Percentiles rank a stretch among this genome's conserved stretches.
Conservation (phyloP, 2,888 invertebrate species). For the Brachynemurus nebulosus region DNA sequence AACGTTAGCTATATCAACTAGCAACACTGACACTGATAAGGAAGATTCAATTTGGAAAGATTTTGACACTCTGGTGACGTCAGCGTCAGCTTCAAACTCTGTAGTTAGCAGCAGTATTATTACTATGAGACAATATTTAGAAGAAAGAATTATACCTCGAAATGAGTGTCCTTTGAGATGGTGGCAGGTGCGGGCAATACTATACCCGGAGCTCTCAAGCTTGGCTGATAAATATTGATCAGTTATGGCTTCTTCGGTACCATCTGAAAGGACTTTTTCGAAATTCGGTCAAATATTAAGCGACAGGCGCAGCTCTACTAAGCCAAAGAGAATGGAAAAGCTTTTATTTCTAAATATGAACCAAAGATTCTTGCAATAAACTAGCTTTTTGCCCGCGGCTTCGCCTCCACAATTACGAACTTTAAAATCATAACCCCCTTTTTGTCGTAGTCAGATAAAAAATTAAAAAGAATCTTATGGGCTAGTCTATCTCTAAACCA, state of each 20-base stretch:
- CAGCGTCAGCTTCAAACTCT: slow-evolving; percentile 9
- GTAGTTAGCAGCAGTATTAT: slow-evolving; percentile 7
- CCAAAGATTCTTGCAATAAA: slow-evolving; percentile 17
- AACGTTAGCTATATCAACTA: slow-evolving; percentile 15
- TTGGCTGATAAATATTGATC: slow-evolving; percentile 11
- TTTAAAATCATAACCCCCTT: too few relatives aligned
- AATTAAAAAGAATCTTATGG: too few relatives aligned
- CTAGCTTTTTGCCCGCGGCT: slow-evolving; percentile 4
- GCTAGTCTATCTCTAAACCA: too few relatives aligned
- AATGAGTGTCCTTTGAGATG: slow-evolving; percentile 10
- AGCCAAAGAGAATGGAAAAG: slow-evolving; percentile 19
- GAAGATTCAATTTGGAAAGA: slow-evolving; percentile 16
- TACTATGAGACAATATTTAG: slow-evolving; percentile 8
- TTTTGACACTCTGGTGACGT: slow-evolving; percentile 10
- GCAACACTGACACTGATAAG: slow-evolving; percentile 13
- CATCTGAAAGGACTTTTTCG: slow-evolving; percentile 16
- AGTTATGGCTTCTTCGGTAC: slow-evolving; percentile 16
- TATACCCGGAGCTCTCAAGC: slow-evolving; percentile 11
- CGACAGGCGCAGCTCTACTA: slow-evolving; percentile 17
- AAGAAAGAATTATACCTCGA: slow-evolving; percentile 8
- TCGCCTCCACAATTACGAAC: not conserved
- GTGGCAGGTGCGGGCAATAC: slow-evolving; percentile 8
- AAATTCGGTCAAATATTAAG: slow-evolving; percentile 21
- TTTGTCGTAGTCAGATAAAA: too few relatives aligned
- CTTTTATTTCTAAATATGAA: slow-evolving; percentile 22